Evolutionary conservation across 2,888 invertebrate species (phyloP).

Genomic region (Horisme vitalbata): DNA sequence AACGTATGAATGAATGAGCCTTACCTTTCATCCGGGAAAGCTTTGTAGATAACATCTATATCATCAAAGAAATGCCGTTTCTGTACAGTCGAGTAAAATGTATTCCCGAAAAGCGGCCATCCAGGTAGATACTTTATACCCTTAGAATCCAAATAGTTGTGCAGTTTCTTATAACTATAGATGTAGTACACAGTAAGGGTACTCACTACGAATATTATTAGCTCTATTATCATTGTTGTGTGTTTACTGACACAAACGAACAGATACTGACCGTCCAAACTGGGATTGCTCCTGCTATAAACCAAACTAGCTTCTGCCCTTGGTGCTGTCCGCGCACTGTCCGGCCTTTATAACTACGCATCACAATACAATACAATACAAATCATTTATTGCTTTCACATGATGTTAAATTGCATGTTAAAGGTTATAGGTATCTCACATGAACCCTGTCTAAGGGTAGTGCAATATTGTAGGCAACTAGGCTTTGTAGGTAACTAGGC

Average conservation of each 20-base stretch:
- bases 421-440: too few species aligned
- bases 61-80: constrained; percentile 55
- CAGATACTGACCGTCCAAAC: too few species aligned
- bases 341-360: too few species aligned
- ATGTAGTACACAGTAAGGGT: constrained; percentile 45
- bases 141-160: constrained; percentile 46
- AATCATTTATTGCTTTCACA: too few species aligned
- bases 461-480: too few species aligned
- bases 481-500: too few species aligned
- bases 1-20: constrained; percentile 17
- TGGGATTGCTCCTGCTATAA: too few species aligned
- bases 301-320: too few species aligned
- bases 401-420: too few species aligned
- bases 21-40: constrained; percentile 63
- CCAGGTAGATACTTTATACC: constrained; percentile 58
- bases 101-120: constrained; percentile 64
- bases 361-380: too few species aligned
- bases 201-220: constrained; percentile 53
- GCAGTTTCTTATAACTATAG: constrained; percentile 46
- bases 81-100: constrained; percentile 39
- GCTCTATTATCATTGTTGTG: constrained; percentile 56
- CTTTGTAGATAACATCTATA: constrained; percentile 50
- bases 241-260: constrained; percentile 1
- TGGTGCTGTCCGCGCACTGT: too few species aligned
- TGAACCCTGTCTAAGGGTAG: too few species aligned